Evolutionary conservation across 2,113 vertebrate species (phyloP), one percentile per base, ranked within the genome.

Genomic region (Lepus europaeus): DNA sequence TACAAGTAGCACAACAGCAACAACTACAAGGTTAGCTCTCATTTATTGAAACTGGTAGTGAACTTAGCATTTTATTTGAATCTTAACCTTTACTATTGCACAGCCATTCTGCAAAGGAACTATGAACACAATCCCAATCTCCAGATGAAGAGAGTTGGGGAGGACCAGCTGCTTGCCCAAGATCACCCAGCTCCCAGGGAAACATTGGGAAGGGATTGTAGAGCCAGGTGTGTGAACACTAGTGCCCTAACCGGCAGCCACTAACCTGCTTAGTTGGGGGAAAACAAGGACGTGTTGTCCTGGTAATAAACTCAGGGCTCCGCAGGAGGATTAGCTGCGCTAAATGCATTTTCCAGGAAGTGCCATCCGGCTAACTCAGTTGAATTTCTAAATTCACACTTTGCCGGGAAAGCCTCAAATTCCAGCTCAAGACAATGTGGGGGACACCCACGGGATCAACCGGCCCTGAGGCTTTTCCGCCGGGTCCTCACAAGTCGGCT

Each of bases 301-400:
- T 0, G 88, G 45, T 45, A 91, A 89, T 68, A 80, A 85, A 94
- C 27, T 13, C 36, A 22, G 51, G 25, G 7, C 2, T 69, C 66
- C 22, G 8, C 29, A 64, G 4, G 5, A 64, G 31, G 29, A 12
- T 59, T 36, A 56, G 19, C 23, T 31, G 31, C 3, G 6, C 19
- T 78, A 39, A 72, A 9, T 68, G 22, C 36, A 49, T 82, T 33
- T 85, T 77, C 33, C 31, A 73, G 72, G 29, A 53, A 53, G 49
- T 64, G 69, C 74, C 56, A 53, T 81, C 39, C 39, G 36, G 23
- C 27, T 78, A 36, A 61, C 19, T 20, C 49, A 33, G 19, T n/a
- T 82, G 73, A n/a, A 53, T 64, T 59, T 93, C 80, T 82, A 68
- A 74, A 85, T 84, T 89, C n/a, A 70, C 33, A 91, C 3, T 90